phyloP scores from a whole-genome alignment of 2,113 vertebrate genomes.

The Microcebus ravelobensis region DNA sequence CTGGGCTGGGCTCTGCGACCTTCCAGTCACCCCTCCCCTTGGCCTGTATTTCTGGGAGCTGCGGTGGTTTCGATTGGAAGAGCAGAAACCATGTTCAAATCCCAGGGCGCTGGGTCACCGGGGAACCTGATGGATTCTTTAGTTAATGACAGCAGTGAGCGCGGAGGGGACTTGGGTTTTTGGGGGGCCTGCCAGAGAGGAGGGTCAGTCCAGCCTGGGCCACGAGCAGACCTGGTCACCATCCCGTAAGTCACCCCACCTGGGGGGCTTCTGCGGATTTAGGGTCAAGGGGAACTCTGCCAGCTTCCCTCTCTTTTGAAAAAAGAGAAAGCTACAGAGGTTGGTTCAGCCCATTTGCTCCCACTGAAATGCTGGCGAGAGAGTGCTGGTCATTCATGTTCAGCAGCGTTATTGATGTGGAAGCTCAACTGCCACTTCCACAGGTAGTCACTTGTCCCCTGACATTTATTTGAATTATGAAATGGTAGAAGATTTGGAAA shows the following conservation, averaged over 20 bases:
- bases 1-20: neutral
- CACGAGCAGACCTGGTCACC: neutral
- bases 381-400: neutral
- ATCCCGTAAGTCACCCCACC: neutral
- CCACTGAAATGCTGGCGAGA: neutral
- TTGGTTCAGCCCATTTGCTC: neutral
- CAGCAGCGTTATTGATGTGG: neutral
- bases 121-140: neutral
- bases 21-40: neutral
- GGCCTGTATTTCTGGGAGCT: neutral
- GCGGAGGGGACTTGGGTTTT: neutral
- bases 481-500: conserved; percentile 25
- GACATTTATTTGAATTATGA: neutral
- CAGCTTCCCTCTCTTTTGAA: neutral
- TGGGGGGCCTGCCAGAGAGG: neutral
- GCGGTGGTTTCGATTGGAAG: conserved; percentile 26
- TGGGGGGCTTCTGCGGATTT: neutral
- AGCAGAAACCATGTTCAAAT: neutral
- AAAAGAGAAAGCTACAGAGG: neutral
- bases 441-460: neutral
- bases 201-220: no score
- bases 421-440: neutral
- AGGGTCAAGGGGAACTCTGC: neutral
- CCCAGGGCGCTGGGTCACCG: neutral
- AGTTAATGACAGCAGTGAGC: neutral